Conservation (phyloP, 2,888 invertebrate genomes). For the Nomada hirtipes region DNA sequence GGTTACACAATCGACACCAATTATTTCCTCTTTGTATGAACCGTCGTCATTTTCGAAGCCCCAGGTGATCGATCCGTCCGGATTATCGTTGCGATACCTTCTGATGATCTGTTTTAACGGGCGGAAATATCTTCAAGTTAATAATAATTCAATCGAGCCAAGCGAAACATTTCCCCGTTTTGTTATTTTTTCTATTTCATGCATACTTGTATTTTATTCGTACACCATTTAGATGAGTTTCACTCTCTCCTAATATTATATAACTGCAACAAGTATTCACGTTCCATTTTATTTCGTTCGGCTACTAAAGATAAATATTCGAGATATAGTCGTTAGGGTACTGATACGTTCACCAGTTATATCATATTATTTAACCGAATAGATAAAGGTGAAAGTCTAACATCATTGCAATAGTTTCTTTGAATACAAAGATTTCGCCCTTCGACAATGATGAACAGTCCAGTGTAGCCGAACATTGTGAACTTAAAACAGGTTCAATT, state of each 20-base stretch:
- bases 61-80: slow-evolving; percentile 92
- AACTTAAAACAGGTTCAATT: background rate
- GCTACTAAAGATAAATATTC: no score
- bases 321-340: no score
- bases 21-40: slow-evolving; percentile 93
- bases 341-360: no score
- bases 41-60: slow-evolving; percentile 96
- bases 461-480: no score
- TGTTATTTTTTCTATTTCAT: background rate
- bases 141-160: background rate
- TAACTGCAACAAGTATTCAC: slow-evolving; percentile 13
- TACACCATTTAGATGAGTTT: background rate
- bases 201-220: background rate
- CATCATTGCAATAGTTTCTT: no score
- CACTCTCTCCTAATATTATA: slow-evolving; percentile 29
- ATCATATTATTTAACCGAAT: no score
- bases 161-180: background rate
- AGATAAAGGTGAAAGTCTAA: no score
- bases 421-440: no score
- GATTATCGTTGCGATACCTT: slow-evolving; percentile 90
- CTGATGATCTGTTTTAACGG: slow-evolving; percentile 73
- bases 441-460: no score
- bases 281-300: slow-evolving; percentile 9
- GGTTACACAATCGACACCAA: slow-evolving; percentile 91
- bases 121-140: background rate